These are phyloP conservation scores for Poeciliopsis turneri DNA, from an alignment of 2,797 vertebrate genomes.

Conservation along the genomic window DNA sequence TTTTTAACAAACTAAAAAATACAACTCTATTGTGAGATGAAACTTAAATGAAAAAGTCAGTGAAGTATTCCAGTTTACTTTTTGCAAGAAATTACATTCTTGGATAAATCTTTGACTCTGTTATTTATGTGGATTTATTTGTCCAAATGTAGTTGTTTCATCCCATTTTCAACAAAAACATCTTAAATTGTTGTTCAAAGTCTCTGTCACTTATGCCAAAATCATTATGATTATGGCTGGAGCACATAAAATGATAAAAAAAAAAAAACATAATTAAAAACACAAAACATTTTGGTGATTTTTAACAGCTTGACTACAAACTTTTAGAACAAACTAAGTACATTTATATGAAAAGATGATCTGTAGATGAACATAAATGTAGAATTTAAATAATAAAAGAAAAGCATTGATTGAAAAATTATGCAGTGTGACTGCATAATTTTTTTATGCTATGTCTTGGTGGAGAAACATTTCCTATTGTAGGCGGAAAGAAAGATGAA, in stretches of 20 bases:
- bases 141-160: background rate
- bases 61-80: background rate
- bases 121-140: background rate
- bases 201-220: background rate
- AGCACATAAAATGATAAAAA: background rate
- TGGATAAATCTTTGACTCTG: background rate
- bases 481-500: background rate
- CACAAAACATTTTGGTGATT: background rate
- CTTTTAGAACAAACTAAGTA: background rate
- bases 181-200: background rate
- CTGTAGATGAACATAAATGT: background rate
- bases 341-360: background rate
- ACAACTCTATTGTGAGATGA: background rate
- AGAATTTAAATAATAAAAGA: background rate
- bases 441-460: background rate
- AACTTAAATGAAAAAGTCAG: background rate
- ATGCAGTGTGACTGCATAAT: too few relatives aligned
- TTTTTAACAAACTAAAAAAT: background rate
- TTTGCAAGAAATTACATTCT: background rate
- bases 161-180: background rate
- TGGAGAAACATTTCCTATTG: background rate
- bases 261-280: background rate
- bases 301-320: background rate
- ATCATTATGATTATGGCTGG: background rate
- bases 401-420: too few relatives aligned